Base-by-base conservation (phyloP, 2,888 invertebrate species). In the Mythimna albipuncta region DNA sequence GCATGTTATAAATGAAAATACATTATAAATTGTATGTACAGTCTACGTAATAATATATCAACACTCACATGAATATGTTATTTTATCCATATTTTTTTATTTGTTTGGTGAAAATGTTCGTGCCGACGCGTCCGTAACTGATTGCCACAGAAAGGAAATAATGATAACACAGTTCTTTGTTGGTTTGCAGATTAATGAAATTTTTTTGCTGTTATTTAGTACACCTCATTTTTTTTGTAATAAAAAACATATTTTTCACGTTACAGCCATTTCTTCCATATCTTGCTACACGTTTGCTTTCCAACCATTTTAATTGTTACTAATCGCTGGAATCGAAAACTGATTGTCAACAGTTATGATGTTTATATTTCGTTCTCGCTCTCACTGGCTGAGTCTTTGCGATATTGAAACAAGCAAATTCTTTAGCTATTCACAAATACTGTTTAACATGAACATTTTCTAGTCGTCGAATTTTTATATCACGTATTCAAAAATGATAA, bases 331-430 rank as follows among this genome's bases (percentile, higher is more conserved):
- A 26, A 68, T 44, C 2, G n/a, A 44, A 52, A 19, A 16, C 58
- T 38, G 35, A 50, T 41, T 35, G 50, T 59, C 11, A 75, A 75
- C 66, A 66, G 26, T 35, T 4, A 64, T 16, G 7, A n/a, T 52
- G 58, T 76, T 58, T 58, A 58, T 50, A 58, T 50, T 19, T 68
- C 13, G 32, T 10, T 58, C 21, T 50, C 21, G 5, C 41, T 57
- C 32, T 10, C 10, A 21, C 13, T 35, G 2, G 13, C 2, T 16
- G 6, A 32, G 19, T 50, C 10, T 6, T 5, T 50, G 21, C 21
- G 6, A 2, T 76, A 41, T 13, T 47, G 41, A 50, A 32, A 76
- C 72, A 73, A 68, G 13, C 21, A 61, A 61, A 78, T 71, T 74
- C 38, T 78, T 54, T 9, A 0, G 19, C 35, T 26, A 38, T 47